Base-by-base conservation (phyloP, 1,140 invertebrate genomes). In the Halesus radiatus region DNA sequence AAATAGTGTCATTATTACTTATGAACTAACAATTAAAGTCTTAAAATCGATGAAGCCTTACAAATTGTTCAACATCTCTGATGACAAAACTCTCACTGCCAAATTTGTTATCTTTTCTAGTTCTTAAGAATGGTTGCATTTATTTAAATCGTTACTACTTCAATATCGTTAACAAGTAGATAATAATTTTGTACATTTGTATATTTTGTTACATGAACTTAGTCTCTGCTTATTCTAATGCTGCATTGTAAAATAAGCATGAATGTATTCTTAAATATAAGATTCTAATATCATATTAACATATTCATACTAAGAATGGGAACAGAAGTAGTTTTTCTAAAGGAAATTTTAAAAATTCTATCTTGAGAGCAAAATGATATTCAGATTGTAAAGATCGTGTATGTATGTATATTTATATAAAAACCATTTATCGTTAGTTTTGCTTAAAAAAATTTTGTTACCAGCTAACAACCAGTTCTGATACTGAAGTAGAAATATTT, bases 121-220 rank as follows among this genome's bases (percentile, higher is more conserved):
- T 70, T 70, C 5, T 37, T 4, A 70, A 18, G 4, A 45, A 45
- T 45, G 37, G 16, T 50, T 72, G 68, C 45, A 72, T 72, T 72
- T 50, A 53, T 29, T 54, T 74, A 29, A 56, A 26, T 70, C 15
- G 53, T 74, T 74, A 74, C n/a, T 20, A 29, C 20, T 6, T 26
- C 3, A 74, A 74, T 56, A 52, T 74, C 54, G 70, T 74, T 74
- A 54, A 74, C 26, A 56, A 26, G 29, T 26, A 54, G n/a, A 26
- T 53, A 20, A 0, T 74, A 74, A 52, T 74, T 74, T 74, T 74
- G 70, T 74, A 74, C 52, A 74, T 74, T 74, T 74, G 70, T 74
- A 74, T 56, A 74, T 74, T 74, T 74, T 74, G 70, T 74, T 74
- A 74, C 52, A 26, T 74, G 29, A 20, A 56, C 10, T 74, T 54